Base-by-base conservation (phyloP, 2,113 vertebrate species). In the Collichthys lucidus region DNA sequence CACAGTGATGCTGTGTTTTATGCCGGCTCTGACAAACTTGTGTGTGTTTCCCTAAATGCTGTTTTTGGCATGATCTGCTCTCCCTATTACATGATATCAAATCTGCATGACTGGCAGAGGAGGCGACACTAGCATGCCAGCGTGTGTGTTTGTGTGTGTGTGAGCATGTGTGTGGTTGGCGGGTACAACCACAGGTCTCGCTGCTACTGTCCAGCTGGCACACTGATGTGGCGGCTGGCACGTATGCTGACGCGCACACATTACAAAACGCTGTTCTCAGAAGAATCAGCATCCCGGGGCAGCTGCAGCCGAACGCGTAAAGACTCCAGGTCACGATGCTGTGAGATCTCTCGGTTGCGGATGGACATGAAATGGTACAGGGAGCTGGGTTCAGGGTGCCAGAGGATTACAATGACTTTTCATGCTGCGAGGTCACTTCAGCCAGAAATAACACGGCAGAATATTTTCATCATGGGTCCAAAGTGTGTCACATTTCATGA, bases 201-300 rank as follows among this genome's bases (percentile, higher is more conserved):
- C 40, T 71, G 64, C 76, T 29, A 57, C 75, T 69, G 70, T 90
- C 82, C 85, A 87, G 84, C 86, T 90, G 88, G 87, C 88, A 84
- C 20, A 53, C 35, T 80, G 65, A 79, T 83, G 84, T 68, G 53
- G 31, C 76, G 19, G 71, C 44, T 92, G 88, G 88, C 85, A 79
- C 63, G 74, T 60, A 56, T 40, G 29, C 55, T 63, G 22, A 72
- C 5, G 26, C 42, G 69, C 44, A 76, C 64, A 68, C 29, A 63
- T 5, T 53, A 53, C 26, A 69, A 69, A 31, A 77, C 46, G 60
- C 20, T 31, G 47, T 74, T 74, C 72, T 62, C 73, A 2, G 59
- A 80, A 76, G 84, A 85, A 64, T 69, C 61, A 24, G 64, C 59
- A 70, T 63, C 76, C 73, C 56, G 17, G 65, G 65, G 69, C 65